A percentile compares a stretch with the other conserved stretches of the same genome.
Evolutionary conservation across 2,113 vertebrate species (phyloP).

Genomic region (Hemibagrus wyckioides): DNA sequence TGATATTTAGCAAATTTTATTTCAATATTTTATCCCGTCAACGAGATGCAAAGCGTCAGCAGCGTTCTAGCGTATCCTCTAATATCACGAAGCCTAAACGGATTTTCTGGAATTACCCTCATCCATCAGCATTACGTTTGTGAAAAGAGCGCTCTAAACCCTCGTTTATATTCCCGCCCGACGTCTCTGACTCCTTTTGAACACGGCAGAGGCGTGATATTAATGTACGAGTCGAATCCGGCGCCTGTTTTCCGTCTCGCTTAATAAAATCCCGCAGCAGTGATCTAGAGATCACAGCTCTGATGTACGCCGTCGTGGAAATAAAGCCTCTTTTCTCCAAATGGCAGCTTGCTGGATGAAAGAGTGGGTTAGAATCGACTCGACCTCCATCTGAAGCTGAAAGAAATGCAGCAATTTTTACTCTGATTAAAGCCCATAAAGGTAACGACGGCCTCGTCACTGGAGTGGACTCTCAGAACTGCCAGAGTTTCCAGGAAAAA

Average conservation of each 20-base stretch:
- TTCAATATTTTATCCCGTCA: neutral
- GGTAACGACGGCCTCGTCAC: neutral
- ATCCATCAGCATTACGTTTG: neutral
- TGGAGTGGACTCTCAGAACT: neutral
- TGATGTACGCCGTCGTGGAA: neutral
- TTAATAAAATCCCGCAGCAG: neutral
- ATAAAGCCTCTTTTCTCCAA: neutral
- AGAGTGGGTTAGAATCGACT: neutral
- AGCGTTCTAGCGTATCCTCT: neutral
- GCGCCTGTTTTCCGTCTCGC: neutral
- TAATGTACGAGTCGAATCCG: neutral
- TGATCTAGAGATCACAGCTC: neutral
- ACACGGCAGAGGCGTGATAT: neutral
- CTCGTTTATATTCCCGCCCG: neutral
- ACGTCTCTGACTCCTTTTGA: neutral
- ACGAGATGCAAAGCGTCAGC: neutral
- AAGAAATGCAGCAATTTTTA: neutral
- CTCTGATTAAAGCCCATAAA: neutral
- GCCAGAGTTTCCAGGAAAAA: neutral
- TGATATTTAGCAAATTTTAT: neutral
- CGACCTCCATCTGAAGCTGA: neutral
- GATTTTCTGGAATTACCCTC: neutral
- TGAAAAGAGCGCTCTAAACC: neutral
- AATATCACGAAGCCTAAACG: neutral
- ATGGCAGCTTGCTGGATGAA: neutral